phyloP scores from a whole-genome alignment of 2,888 invertebrate species.

The Frankliniella intonsa region DNA sequence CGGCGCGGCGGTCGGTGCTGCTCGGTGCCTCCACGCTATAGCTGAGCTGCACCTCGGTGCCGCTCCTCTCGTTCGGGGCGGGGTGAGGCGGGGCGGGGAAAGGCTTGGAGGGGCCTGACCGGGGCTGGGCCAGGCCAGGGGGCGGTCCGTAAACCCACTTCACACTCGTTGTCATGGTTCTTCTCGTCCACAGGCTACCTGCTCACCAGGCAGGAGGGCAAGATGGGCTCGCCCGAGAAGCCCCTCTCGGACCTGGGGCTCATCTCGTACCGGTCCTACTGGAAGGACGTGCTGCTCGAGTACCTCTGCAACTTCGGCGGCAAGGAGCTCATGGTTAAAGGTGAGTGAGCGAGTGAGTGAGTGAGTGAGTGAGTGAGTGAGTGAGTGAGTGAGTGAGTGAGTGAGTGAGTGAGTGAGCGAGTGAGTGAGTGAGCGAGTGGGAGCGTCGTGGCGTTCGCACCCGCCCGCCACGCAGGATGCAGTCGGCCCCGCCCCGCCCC shows the following conservation, averaged over 20 bases:
- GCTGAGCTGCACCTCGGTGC: slow-evolving; percentile 26
- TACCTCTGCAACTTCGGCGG: slow-evolving; percentile 86
- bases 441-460: no score
- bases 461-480: no score
- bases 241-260: slow-evolving; percentile 96
- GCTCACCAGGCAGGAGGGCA: slow-evolving; percentile 89
- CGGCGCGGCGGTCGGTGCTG: slow-evolving; percentile 41
- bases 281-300: slow-evolving; percentile 93
- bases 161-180: background rate
- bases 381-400: background rate
- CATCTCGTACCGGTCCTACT: slow-evolving; percentile 96
- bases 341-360: slow-evolving; percentile 46
- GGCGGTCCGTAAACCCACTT: no score
- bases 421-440: no score
- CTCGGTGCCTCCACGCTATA: slow-evolving; percentile 20
- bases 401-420: background rate
- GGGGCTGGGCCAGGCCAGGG: no score
- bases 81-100: background rate
- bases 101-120: no score
- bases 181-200: slow-evolving; percentile 73
- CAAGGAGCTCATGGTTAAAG: slow-evolving; percentile 85
- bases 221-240: slow-evolving; percentile 98
- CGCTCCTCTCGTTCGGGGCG: background rate
- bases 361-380: no score
- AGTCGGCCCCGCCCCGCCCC: no score